phyloP scores from a whole-genome alignment of 1,140 invertebrate genomes.

The Eriosoma lanigerum region DNA sequence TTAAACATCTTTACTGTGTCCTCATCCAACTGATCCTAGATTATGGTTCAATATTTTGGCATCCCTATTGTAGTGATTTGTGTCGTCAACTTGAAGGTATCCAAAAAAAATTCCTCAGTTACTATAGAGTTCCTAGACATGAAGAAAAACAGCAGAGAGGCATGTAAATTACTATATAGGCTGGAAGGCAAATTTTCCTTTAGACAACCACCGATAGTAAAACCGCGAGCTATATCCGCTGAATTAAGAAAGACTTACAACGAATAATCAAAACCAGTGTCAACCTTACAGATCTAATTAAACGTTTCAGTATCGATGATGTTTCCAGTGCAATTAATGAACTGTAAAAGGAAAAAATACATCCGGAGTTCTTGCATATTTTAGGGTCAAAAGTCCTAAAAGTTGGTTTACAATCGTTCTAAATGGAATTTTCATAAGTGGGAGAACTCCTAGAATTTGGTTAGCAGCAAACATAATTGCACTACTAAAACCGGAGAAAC shows the following conservation, averaged over 20 bases:
- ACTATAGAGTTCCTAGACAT: too few species aligned
- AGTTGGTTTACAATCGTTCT: conserved; percentile 38
- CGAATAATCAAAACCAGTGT: not conserved
- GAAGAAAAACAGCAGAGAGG: too few species aligned
- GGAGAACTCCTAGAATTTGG: conserved; percentile 55
- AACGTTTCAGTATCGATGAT: not conserved
- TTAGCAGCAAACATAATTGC: conserved; percentile 57
- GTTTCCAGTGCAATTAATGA: not conserved
- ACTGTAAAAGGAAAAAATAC: not conserved
- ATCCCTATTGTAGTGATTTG: not conserved
- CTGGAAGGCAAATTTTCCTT: too few species aligned
- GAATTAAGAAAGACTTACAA: not conserved
- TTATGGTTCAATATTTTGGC: not conserved
- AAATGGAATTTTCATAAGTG: conserved; percentile 34
- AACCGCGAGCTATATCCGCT: not conserved
- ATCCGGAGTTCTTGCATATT: not conserved
- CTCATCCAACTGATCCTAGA: not conserved
- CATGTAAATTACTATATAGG: too few species aligned
- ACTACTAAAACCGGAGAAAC: conserved; percentile 56
- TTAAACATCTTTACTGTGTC: too few species aligned
- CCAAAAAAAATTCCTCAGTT: not conserved
- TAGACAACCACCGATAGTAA: not conserved
- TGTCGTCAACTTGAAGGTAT: not conserved
- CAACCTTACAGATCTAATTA: not conserved
- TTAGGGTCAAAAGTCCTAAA: not conserved